Base-by-base conservation (phyloP, 2,797 vertebrate genomes). In the Acanthopagrus latus region DNA sequence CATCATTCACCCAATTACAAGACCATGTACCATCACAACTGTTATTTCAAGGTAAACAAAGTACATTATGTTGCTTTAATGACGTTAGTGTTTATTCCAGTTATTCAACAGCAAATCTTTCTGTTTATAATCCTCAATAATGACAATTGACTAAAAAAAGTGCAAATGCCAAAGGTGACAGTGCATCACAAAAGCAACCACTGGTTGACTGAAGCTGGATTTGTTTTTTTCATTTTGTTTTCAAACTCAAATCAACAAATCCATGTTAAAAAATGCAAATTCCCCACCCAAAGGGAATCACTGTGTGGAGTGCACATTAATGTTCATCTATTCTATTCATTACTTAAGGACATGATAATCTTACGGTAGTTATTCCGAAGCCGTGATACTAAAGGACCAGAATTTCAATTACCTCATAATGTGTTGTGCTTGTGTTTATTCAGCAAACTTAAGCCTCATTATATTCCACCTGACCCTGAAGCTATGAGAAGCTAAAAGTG, bases 301-400 rank as follows among this genome's bases (percentile, higher is more conserved):
- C 50, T 48, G 76, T 76, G 80, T 78, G 25, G 48, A 80, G 50
- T 55, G 65, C 60, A 73, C 57, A 76, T 76, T 62, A 66, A 64
- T 70, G 81, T 78, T 87, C 47, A 83, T 85, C 64, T 79, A 64
- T 62, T 84, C 59, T 68, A 44, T 64, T 85, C 78, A 90, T 85
- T 83, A 86, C 77, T 82, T 75, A 67, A 82, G 72, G 78, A 88
- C 64, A 87, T 80, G 58, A 86, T 79, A 1, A 83, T 85, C 82
- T 85, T 72, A 67, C 13, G 1, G 51, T 73, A 65, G 78, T 84
- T 83, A 74, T 78, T 82, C 56, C 33, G 46, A 85, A 16, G 4
- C 25, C 23, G 18, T 52, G 51, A 76, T 48, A 47, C 83, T 76
- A 71, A 83, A 66, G 48, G 60, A 89, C 67, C 65, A 59, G 78